These are phyloP conservation scores for Drosophila sordidula DNA, from an alignment of 2,888 invertebrate genomes.

Conservation along the genomic window DNA sequence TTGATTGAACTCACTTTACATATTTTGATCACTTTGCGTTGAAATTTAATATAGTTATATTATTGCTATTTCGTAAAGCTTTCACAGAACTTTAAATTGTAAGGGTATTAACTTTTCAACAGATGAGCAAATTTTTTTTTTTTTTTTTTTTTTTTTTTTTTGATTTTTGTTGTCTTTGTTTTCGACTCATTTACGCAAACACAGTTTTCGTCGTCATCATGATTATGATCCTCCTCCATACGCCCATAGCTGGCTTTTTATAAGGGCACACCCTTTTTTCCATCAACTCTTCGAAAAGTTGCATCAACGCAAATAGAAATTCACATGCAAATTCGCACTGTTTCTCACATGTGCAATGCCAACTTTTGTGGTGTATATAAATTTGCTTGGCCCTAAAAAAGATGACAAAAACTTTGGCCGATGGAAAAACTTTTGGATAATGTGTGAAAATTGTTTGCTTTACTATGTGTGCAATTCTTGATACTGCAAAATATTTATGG, in stretches of 20 bases:
- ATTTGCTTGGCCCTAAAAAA: slow-evolving; percentile 33
- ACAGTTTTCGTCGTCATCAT: slow-evolving; percentile 47
- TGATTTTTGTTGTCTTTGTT: slow-evolving; percentile 18
- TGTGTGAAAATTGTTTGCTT: slow-evolving; percentile 45
- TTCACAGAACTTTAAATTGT: not conserved
- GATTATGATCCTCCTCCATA: slow-evolving; percentile 15
- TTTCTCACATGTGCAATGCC: slow-evolving; percentile 53
- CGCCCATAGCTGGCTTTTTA: slow-evolving; percentile 43
- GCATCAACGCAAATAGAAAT: slow-evolving; percentile 72
- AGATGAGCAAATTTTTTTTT: not conserved
- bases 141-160: too few relatives aligned
- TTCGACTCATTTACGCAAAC: slow-evolving; percentile 67
- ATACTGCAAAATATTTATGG: slow-evolving; percentile 44
- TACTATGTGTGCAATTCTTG: slow-evolving; percentile 20
- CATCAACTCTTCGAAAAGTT: slow-evolving; percentile 61
- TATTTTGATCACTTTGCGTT: too few relatives aligned
- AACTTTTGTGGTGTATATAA: slow-evolving; percentile 62
- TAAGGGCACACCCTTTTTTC: slow-evolving; percentile 37
- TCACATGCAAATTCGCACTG: slow-evolving; percentile 67
- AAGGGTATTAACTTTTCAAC: slow-evolving; percentile 1
- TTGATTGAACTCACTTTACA: not conserved
- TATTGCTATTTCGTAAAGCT: too few relatives aligned
- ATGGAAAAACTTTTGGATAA: slow-evolving; percentile 47
- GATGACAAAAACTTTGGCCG: slow-evolving; percentile 28
- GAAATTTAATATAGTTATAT: too few relatives aligned